Base-by-base conservation (phyloP, 2,113 vertebrate species). In the Aptenodytes forsteri region DNA sequence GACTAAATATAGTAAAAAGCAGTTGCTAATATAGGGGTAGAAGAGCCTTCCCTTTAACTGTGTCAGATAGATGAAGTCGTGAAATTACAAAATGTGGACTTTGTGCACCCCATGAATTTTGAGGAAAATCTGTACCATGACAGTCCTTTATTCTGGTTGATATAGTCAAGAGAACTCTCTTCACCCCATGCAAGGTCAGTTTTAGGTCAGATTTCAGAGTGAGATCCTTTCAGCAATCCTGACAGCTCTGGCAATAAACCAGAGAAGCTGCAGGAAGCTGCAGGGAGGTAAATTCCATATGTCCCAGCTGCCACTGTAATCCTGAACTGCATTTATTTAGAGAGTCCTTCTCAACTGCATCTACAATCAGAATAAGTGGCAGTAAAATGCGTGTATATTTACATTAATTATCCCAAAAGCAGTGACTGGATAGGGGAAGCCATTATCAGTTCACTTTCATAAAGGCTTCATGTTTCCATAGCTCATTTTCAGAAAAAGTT, bases 51-150 rank as follows among this genome's bases (percentile, higher is more conserved):
- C 10, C 32, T 94, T 80, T 40, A 70, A n/a, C 21, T 58, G 19
- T 2, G 1, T 54, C 21, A 73, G 10, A 55, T 7, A 47, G 29
- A 61, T 25, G 11, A 76, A 77, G 11, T n/a, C 0, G 0, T n/a
- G 40, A 83, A 52, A 5, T 36, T 80, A 56, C 25, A 93, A 44
- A 69, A 47, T 27, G 12, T 16, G 18, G 34, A 22, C 13, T 44
- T 86, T 14, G 6, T 38, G 19, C 5, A 50, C 7, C 4, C 3
- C 13, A 12, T 34, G 16, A 22, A 27, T 89, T 76, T 72, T 52
- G 26, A 93, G 38, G 58, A 78, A 93, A 84, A 38, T 38, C 6
- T 49, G 2, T 52, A 8, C 62, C 4, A 7, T 82, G 50, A 49
- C 16, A 44, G 67, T 36, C 1, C 1, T 38, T 81, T 89, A 22